A percentile compares a stretch with the other conserved stretches of the same genome.
phyloP scores from a whole-genome alignment of 2,888 invertebrate genomes.

The Eledona agricola region DNA sequence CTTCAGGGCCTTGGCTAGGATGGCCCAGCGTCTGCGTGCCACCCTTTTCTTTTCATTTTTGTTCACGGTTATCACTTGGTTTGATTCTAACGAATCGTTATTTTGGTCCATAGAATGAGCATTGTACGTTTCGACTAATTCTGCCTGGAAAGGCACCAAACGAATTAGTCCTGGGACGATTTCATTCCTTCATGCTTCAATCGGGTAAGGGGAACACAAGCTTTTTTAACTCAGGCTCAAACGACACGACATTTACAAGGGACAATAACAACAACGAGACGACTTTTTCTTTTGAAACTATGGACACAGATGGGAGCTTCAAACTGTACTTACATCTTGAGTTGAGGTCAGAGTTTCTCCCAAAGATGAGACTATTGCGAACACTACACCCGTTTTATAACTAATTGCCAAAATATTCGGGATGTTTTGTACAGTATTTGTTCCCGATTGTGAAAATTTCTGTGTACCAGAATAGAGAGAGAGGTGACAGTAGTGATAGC shows the following conservation, averaged over 20 bases:
- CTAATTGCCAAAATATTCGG: too few species aligned
- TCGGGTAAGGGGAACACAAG: slow-evolving; percentile 31
- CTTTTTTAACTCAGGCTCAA: slow-evolving; percentile 38
- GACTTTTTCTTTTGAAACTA: too few species aligned
- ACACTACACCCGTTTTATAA: too few species aligned
- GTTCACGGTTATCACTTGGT: slow-evolving; percentile 53
- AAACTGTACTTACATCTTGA: too few species aligned
- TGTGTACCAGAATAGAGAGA: too few species aligned
- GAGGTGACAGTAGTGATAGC: too few species aligned
- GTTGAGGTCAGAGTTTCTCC: too few species aligned
- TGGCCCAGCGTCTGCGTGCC: slow-evolving; percentile 75
- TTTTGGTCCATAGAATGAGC: slow-evolving; percentile 61
- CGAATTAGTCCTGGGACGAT: slow-evolving; percentile 40
- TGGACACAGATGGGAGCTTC: too few species aligned
- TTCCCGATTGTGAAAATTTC: too few species aligned
- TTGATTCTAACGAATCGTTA: slow-evolving; percentile 55
- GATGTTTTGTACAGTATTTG: too few species aligned
- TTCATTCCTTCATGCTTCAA: slow-evolving; percentile 55
- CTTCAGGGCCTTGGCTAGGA: slow-evolving; percentile 72
- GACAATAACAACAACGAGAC: too few species aligned
- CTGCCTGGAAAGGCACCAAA: slow-evolving; percentile 53
- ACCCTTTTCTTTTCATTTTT: slow-evolving; percentile 63
- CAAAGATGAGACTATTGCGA: too few species aligned
- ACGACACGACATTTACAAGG: slow-evolving; percentile 33
- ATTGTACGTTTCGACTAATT: slow-evolving; percentile 44